Evolutionary conservation across 1,140 invertebrate species (phyloP), one percentile per base, ranked within the genome.

Genomic region (Drosophila sproati): DNA sequence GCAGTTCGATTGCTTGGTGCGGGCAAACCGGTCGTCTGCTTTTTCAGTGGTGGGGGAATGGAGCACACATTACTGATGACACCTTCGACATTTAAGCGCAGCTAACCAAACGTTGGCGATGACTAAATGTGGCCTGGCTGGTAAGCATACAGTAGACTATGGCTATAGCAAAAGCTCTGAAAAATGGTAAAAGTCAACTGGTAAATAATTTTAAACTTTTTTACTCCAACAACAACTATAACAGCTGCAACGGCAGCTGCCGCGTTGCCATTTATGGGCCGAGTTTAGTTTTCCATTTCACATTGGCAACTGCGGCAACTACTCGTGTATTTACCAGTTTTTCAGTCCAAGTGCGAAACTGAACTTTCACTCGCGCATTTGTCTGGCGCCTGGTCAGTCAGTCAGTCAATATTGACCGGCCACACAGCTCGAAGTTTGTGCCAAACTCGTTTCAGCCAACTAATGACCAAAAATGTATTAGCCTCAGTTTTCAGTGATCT

Each of bases 391-490:
- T 69, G 64, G 71, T 48, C 71, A 69, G 29, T 43, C 47, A 43
- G 45, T 37, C 55, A 51, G 59, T 57, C 64, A 71, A 70, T 77
- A 77, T 78, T 69, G 73, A n/a, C 10, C 39, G 39, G 79, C 73
- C 79, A 63, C 62, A 82, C 79, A 83, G 43, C 39, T 41, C n/a
- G 20, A 5, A 20, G 6, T 8, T 28, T 8, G 47, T 20, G 41
- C 37, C 63, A 69, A 87, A 89, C 80, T 69, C 50, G 77, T 83
- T 88, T 76, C 70, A 66, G 62, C 80, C 80, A 83, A 72, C 73
- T 89, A 87, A 87, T 87, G 80, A 74, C 73, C 83, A 88, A 88
- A 88, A 82, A 72, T 89, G 80, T 83, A 80, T 88, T 88, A 78
- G 79, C 82, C 82, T 87, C 68, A 60, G 76, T 88, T 80, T 72